Base-by-base conservation (phyloP, 2,113 vertebrate genomes). In the Ceyx melanurus region DNA sequence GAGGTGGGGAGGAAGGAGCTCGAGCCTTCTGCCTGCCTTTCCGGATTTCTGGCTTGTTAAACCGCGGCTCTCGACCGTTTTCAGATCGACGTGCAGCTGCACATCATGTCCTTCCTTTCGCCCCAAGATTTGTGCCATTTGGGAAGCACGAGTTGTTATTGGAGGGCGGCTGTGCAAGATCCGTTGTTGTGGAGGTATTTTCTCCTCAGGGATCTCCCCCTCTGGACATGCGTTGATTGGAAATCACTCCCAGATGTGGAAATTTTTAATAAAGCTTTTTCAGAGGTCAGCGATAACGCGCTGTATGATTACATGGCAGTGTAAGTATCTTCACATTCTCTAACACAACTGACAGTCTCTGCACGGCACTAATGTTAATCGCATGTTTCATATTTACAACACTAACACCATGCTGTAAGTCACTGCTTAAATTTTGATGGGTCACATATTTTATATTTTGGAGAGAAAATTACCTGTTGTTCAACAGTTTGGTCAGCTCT, bases 161-260 rank as follows among this genome's bases (percentile, higher is more conserved):
- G 99, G 99, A 98, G 98, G 67, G 96, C 96, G 28, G 95, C 98
- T 86, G 98, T 99, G 22, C 97, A 96, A 82, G 99, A 99, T 88
- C 98, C 98, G 2, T 88, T 99, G 93, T 96, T 99, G 57, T 99
- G 99, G 99, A 98, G 97, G 81, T 99, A 98, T 81, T 98, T 99
- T 90, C 95, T 99, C 51, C 73, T 98, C 62, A 96, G 98, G 53
- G 99, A 99, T 95, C 97, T 99, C 85, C 98, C 98, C 3, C 76
- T 91, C 17, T 99, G 99, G 99, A 82, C 97, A 28, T 99, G 98
- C 12, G 95, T 99, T 64, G 98, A 99, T 93, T 98, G 98, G 96
- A 95, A 98, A 45, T 98, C 98, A 8, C 97, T 99, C 95, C 99
- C 99, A 31, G 97, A 98, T 31, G 85, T 97, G 60, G 97, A 98